phyloP scores from a whole-genome alignment of 2,797 vertebrate genomes.

The Macrochelys suwanniensis region DNA sequence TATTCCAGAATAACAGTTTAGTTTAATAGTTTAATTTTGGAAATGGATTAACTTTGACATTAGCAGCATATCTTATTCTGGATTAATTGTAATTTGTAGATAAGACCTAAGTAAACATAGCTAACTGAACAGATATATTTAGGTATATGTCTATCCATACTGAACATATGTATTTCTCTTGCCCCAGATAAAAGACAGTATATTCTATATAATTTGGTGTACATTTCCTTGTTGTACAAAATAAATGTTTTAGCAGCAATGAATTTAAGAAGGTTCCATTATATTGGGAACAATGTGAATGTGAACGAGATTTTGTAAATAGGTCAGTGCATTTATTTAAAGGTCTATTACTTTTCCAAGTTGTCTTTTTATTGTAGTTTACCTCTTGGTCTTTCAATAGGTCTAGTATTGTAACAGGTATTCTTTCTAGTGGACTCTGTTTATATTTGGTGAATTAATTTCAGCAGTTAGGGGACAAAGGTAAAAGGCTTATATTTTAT shows the following conservation, averaged over 20 bases:
- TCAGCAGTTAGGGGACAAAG: not conserved
- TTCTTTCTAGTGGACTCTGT: not conserved
- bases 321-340: conserved; percentile 4
- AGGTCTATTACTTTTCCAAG: not conserved
- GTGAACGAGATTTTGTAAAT: not conserved
- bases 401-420: not conserved
- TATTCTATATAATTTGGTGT: not conserved
- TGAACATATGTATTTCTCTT: not conserved
- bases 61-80: not conserved
- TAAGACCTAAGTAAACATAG: not conserved
- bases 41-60: not conserved
- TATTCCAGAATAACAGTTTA: not conserved
- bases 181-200: not conserved
- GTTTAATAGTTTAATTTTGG: not conserved
- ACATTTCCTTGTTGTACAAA: not conserved
- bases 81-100: not conserved
- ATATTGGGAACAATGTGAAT: conserved; percentile 1
- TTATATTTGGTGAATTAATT: conserved; percentile 11
- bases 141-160: not conserved
- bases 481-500: not conserved
- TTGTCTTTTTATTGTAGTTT: not conserved
- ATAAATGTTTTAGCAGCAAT: not conserved
- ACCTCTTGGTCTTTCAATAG: not conserved
- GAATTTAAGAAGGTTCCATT: not conserved
- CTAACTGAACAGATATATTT: not conserved